These are phyloP conservation scores for Macrophya alboannulata DNA, from an alignment of 2,888 invertebrate species.

Conservation along the genomic window DNA sequence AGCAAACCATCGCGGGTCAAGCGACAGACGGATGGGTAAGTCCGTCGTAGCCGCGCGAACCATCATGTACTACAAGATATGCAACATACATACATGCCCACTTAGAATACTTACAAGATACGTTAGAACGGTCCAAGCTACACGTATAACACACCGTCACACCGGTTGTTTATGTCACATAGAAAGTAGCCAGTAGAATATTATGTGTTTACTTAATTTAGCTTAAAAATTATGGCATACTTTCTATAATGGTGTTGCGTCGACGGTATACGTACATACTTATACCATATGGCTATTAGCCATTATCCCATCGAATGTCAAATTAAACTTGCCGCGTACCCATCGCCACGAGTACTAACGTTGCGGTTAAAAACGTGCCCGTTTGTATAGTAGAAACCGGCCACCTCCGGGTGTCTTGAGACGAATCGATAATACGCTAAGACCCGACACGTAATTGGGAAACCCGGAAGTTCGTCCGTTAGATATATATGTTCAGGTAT, in stretches of 20 bases:
- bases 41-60: conserved; percentile 16
- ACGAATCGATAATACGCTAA: conserved; percentile 25
- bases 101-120: neutral
- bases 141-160: neutral
- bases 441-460: conserved; percentile 37
- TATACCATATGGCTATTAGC: neutral
- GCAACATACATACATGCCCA: neutral
- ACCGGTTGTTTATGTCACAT: conserved; percentile 41
- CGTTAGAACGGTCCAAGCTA: conserved; percentile 32
- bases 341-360: neutral
- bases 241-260: conserved; percentile 23
- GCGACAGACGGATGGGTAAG: conserved; percentile 6
- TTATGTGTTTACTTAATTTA: conserved; percentile 23
- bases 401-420: neutral
- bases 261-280: neutral
- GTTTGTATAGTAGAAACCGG: conserved; percentile 1
- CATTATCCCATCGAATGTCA: conserved; percentile 19
- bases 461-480: conserved; percentile 42
- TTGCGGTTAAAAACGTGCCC: conserved; percentile 5
- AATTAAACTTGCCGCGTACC: conserved; percentile 6
- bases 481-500: neutral
- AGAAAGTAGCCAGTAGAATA: conserved; percentile 21
- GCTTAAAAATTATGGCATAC: conserved; percentile 47
- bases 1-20: conserved; percentile 35
- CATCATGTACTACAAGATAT: conserved; percentile 12